Base-by-base conservation (phyloP, 2,888 invertebrate species). In the Hoplodrina ambigua region DNA sequence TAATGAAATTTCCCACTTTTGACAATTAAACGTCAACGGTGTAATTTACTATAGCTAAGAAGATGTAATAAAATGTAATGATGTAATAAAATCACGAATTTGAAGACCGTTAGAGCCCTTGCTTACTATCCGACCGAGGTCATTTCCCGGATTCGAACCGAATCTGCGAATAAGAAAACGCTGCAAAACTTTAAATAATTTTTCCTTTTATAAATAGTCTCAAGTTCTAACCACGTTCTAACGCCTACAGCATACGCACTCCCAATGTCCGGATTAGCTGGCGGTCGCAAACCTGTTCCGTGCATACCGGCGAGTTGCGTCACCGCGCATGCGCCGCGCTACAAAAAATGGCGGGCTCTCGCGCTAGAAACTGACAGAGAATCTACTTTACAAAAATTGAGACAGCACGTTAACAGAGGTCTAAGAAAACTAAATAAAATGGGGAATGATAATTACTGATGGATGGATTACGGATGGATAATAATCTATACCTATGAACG, bases 301-400 rank as follows among this genome's bases (percentile, higher is more conserved):
- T 65, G 84, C 84, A 84, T 84, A 85, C 85, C 84, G 72, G 69
- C 37, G 56, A 15, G 80, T 84, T 84, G 84, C 84, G 84, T 85
- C 85, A 84, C 78, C 79, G 69, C 77, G 85, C 82, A 85, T 84
- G 77, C 81, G 81, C 81, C 58, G 33, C 57, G 49, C 30, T 65
- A 67, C 56, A 85, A 84, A 82, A 85, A 85, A 83, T 77, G 77
- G 85, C 85, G 69, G 81, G 75, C 73, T 69, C 67, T 53, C 44
- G 52, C 62, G n/a, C 2, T 20, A 46, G 0, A n/a, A 55, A 52
- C 11, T 60, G 25, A 17, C 25, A 55, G 25, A 25, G 20, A 55
- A 80, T 17, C 17, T 41, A 71, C 49, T 59, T n/a, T 41, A 17
- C 6, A 15, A n/a, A 44, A 19, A 2, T 15, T 19, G 10, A 19